Evolutionary conservation across 2,797 vertebrate genomes (phyloP).

Genomic region (Amphiprion clarkii): DNA sequence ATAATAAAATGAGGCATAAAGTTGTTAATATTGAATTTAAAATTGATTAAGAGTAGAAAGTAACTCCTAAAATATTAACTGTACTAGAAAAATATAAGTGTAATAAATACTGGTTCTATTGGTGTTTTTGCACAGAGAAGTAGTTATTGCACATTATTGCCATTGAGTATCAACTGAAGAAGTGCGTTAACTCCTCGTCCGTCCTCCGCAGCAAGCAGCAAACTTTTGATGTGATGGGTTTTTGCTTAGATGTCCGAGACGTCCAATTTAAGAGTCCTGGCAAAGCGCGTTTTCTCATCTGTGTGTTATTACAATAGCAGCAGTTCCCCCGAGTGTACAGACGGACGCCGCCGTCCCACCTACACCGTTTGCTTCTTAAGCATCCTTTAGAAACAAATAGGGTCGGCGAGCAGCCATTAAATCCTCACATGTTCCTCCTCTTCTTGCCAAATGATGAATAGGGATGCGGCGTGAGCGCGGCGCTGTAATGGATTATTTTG

Average conservation of each 20-base stretch:
- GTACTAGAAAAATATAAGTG: no score
- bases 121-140: no score
- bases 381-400: constrained; percentile 39
- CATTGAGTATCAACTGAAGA: no score
- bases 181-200: no score
- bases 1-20: no score
- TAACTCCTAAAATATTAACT: no score
- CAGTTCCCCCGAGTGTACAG: constrained; percentile 12
- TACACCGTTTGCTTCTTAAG: constrained; percentile 4
- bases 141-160: no score
- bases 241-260: constrained; percentile 2
- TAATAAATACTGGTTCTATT: no score
- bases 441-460: constrained; percentile 53
- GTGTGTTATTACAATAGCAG: constrained; percentile 32
- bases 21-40: no score
- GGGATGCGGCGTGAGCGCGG: constrained; percentile 47
- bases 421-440: constrained; percentile 19
- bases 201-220: not conserved
- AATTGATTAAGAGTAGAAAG: no score
- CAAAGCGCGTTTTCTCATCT: constrained; percentile 6
- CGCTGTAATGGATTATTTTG: constrained; percentile 47
- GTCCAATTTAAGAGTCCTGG: constrained; percentile 13
- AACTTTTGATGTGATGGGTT: not conserved
- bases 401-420: constrained; percentile 52
- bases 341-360: constrained; percentile 8